Evolutionary conservation across 2,113 vertebrate genomes (phyloP), one percentile per base, ranked within the genome.

Genomic region (Cynoglossus semilaevis): DNA sequence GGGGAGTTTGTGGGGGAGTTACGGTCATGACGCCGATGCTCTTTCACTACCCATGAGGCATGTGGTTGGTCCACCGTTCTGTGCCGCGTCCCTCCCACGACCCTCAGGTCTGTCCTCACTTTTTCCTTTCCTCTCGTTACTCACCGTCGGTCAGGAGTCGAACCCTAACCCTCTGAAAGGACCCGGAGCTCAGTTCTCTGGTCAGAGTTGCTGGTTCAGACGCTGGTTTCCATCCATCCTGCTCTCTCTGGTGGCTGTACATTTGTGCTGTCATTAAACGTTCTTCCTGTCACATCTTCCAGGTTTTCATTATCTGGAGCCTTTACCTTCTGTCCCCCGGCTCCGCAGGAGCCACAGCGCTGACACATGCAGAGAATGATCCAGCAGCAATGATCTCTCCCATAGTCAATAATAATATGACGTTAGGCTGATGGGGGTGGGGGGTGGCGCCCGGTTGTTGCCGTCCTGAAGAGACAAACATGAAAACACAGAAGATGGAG

Each of bases 281-380:
- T 56, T 67, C 66, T 59, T 67, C 49, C 63, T 70, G 66, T 60
- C 46, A 68, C 60, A 81, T 72, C 51, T 55, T 76, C 71, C 62
- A 68, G 68, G 61, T 53, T 52, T 77, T 82, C 70, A 71, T 72
- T 80, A 71, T 67, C 51, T 61, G 40, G 37, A 46, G 49, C 54
- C 35, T 63, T 80, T 66, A 80, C 35, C 56, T 60, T 64, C 53
- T 58, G 17, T 78, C 70, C 66, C 66, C 44, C 56, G 58, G 67
- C 70, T 19, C 49, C 46, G 68, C 48, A 57, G 38, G 49, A 70
- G 57, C 63, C 74, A 63, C 34, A 41, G 57, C 45, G 51, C 43
- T 79, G 75, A 77, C 82, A 79, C 73, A 79, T 82, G 67, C 67
- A 81, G 67, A 76, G 70, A 80, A 84, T 82, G 72, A 82, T 65